These are phyloP conservation scores for Prinia subflava DNA, from an alignment of 2,113 vertebrate species.

Conservation along the genomic window DNA sequence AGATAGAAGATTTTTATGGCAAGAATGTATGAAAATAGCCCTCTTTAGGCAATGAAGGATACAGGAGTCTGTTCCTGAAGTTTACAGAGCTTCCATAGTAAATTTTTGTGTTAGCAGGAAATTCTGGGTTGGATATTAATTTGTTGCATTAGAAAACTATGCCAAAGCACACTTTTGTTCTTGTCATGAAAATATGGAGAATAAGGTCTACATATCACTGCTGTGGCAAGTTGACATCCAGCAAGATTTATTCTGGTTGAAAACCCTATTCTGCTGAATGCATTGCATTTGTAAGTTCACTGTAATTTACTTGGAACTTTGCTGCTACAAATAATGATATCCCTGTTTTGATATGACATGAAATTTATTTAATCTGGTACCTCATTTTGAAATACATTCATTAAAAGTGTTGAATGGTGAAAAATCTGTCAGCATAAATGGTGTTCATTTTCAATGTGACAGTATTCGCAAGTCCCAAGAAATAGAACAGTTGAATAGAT, in stretches of 20 bases:
- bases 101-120: constrained; percentile 6
- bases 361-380: constrained; percentile 67
- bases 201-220: constrained; percentile 22
- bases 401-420: constrained; percentile 48
- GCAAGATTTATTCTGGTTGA: constrained; percentile 52
- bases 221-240: constrained; percentile 35
- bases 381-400: constrained; percentile 63
- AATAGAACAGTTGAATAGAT: constrained; percentile 41
- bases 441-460: constrained; percentile 57
- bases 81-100: constrained; percentile 3
- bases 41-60: constrained; percentile 7
- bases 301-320: constrained; percentile 60
- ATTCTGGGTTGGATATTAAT: constrained; percentile 29
- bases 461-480: constrained; percentile 51
- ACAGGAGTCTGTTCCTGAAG: background rate
- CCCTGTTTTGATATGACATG: constrained; percentile 49
- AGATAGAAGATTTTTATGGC: constrained; percentile 32
- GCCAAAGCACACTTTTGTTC: constrained; percentile 37
- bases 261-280: constrained; percentile 53
- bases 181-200: constrained; percentile 57
- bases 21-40: constrained; percentile 22
- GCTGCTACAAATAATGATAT: constrained; percentile 55
- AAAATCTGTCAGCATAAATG: constrained; percentile 49
- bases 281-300: constrained; percentile 27
- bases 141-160: constrained; percentile 38